Conservation (phyloP, 37 sponge, comb jelly and placozoan genomes). For the Ephydatia muelleri region DNA sequence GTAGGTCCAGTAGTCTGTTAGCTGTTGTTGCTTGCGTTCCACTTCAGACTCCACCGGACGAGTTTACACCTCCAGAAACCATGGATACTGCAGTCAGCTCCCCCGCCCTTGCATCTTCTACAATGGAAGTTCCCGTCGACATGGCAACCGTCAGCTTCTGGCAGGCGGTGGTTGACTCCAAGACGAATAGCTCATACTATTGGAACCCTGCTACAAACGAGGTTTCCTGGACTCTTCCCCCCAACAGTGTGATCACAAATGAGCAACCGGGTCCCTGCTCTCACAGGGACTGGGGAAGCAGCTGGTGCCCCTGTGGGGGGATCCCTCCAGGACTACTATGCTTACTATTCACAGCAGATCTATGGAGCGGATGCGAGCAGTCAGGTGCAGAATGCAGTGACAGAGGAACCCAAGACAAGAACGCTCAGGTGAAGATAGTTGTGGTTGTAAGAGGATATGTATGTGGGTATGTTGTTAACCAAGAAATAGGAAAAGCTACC, state of each 20-base stretch:
- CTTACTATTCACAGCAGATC: slow-evolving; percentile 10
- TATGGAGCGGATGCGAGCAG: background rate
- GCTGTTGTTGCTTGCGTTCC: too few relatives aligned
- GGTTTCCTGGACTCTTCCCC: slow-evolving; percentile 56
- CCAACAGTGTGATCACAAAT: slow-evolving; percentile 27
- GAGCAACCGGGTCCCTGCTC: background rate
- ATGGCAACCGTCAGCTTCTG: slow-evolving; percentile 33
- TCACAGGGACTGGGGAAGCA: background rate
- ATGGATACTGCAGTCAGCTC: background rate
- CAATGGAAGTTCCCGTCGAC: background rate
- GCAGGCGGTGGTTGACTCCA: slow-evolving; percentile 56
- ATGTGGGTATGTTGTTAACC: background rate
- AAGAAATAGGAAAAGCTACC: too few relatives aligned
- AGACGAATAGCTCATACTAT: slow-evolving; percentile 58
- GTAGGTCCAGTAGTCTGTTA: too few relatives aligned
- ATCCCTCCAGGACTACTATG: slow-evolving; percentile 16
- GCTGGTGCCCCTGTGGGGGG: background rate
- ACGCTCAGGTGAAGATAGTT: background rate
- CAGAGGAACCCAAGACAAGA: background rate
- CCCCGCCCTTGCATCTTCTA: background rate
- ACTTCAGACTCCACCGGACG: background rate
- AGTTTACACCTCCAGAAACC: background rate
- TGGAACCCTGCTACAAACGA: slow-evolving; percentile 60
- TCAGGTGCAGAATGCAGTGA: background rate
- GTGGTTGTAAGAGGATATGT: too few relatives aligned